Evolutionary conservation across 2,888 invertebrate genomes (phyloP).

Genomic region (Monochamus alternatus): DNA sequence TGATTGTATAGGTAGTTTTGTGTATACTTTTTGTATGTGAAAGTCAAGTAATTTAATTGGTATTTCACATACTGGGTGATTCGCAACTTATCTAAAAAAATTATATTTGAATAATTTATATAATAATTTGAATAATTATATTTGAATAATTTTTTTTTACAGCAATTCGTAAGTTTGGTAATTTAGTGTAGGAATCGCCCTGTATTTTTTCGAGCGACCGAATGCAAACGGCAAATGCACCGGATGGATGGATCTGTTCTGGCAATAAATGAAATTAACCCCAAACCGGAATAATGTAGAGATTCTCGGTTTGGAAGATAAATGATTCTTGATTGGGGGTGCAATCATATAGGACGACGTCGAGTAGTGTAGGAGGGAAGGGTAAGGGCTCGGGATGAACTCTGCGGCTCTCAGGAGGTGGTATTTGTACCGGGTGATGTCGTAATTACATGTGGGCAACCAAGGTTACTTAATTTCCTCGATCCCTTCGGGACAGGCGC

Average conservation of each 20-base stretch:
- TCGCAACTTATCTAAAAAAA: too few relatives aligned
- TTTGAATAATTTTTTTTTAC: too few relatives aligned
- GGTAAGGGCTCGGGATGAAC: constrained; percentile 33
- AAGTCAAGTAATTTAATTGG: too few relatives aligned
- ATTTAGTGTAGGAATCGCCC: not conserved
- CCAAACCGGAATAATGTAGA: constrained; percentile 40
- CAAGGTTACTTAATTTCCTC: constrained; percentile 68
- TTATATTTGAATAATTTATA: too few relatives aligned
- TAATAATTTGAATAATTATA: too few relatives aligned
- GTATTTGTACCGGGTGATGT: constrained; percentile 63
- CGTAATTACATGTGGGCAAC: constrained; percentile 66
- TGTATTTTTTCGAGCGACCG: not conserved
- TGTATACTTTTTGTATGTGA: too few relatives aligned
- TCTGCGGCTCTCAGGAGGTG: constrained; percentile 56
- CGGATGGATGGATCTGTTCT: constrained; percentile 3
- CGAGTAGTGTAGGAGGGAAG: constrained; percentile 39
- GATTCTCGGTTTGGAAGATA: constrained; percentile 54
- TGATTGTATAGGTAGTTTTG: too few relatives aligned
- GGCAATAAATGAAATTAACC: constrained; percentile 37
- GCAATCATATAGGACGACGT: constrained; percentile 56
- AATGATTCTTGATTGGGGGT: constrained; percentile 59
- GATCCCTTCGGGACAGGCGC: constrained; percentile 65
- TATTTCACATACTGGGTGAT: too few relatives aligned
- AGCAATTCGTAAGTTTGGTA: not conserved
- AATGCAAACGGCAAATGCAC: not conserved